phyloP scores from a whole-genome alignment of 2,113 vertebrate species.

The Vanacampus margaritifer region DNA sequence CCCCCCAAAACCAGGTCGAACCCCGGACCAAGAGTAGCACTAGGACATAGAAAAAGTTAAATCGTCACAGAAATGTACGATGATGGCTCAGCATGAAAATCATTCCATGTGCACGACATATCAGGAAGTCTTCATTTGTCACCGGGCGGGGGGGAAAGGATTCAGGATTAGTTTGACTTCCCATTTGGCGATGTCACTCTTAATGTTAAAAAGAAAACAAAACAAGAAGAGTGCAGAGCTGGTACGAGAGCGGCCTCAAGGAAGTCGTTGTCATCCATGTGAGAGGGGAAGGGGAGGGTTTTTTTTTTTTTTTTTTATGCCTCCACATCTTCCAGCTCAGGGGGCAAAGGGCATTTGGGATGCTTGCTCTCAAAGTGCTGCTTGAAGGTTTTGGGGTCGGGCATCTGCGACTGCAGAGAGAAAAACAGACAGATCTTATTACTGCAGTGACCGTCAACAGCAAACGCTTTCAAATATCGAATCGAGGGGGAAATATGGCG shows the following conservation, averaged over 20 bases:
- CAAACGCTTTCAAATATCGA: no score
- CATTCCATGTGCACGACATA: slow-evolving; percentile 21
- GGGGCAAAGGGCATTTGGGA: slow-evolving; percentile 73
- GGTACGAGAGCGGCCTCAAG: slow-evolving; percentile 25
- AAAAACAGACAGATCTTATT: background rate
- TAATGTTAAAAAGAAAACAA: slow-evolving; percentile 19
- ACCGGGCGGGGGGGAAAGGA: background rate
- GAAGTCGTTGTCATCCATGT: slow-evolving; percentile 22
- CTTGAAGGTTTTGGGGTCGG: slow-evolving; percentile 79
- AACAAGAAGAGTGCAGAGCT: slow-evolving; percentile 36
- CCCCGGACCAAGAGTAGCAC: background rate
- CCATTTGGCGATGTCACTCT: slow-evolving; percentile 28
- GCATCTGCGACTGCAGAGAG: slow-evolving; percentile 73
- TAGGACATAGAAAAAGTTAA: background rate
- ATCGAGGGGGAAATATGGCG: no score
- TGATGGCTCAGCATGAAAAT: slow-evolving; percentile 13
- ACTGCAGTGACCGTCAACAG: background rate
- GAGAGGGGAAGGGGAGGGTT: background rate
- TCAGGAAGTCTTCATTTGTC: slow-evolving; percentile 21
- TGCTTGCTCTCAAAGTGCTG: slow-evolving; percentile 80
- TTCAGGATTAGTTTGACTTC: slow-evolving; percentile 5
- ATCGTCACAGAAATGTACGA: background rate
- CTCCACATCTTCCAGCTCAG: slow-evolving; percentile 74
- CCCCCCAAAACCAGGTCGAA: background rate
- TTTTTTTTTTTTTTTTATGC: slow-evolving; percentile 40